These are phyloP conservation scores for Muntiacus reevesi DNA, from an alignment of 2,113 vertebrate species.

Conservation along the genomic window DNA sequence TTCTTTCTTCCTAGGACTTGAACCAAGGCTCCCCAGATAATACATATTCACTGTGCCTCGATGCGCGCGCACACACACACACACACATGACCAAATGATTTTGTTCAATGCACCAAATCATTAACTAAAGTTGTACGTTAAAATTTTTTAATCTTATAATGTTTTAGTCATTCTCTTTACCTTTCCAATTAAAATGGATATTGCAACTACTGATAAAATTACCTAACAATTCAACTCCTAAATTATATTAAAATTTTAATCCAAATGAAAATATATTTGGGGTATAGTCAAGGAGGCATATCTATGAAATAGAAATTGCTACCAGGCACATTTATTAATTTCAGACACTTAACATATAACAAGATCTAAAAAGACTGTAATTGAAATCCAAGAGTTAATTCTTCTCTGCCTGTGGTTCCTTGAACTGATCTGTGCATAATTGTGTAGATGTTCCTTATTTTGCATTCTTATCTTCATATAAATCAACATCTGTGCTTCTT, in stretches of 20 bases:
- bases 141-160: neutral
- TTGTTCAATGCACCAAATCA: neutral
- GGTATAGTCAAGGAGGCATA: neutral
- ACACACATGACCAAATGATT: neutral
- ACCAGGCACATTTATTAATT: neutral
- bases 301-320: neutral
- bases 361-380: neutral
- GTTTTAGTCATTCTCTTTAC: neutral
- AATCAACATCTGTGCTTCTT: slow-evolving; percentile 53
- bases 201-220: slow-evolving; percentile 2
- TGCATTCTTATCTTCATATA: slow-evolving; percentile 48
- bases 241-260: neutral
- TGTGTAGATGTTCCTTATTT: neutral
- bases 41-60: neutral
- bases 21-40: neutral
- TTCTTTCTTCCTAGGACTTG: neutral
- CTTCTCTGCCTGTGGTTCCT: neutral
- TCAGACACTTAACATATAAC: neutral
- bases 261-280: neutral
- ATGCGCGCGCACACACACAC: neutral
- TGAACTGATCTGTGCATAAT: neutral
- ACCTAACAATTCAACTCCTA: neutral
- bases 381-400: slow-evolving; percentile 13
- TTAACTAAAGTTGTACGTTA: neutral
- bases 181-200: slow-evolving; percentile 13